Evolutionary conservation across 2,888 invertebrate genomes (phyloP), one percentile per base, ranked within the genome.

Genomic region (Dryobota labecula): DNA sequence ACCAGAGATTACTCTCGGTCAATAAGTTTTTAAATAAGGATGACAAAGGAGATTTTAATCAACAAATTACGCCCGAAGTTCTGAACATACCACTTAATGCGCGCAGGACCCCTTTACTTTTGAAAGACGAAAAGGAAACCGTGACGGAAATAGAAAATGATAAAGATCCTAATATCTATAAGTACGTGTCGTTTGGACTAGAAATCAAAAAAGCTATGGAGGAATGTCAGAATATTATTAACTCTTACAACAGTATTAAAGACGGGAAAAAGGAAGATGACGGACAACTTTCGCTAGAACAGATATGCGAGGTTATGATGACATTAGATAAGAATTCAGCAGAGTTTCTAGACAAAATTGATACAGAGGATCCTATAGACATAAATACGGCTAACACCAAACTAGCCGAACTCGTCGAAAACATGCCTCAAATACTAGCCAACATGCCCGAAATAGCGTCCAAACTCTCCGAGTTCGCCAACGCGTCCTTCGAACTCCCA

Each of bases 161-260:
- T 0, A 93, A 92, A 74, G 94, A 95, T 43, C 90, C 92, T 0
- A 93, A 92, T 56, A 89, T 94, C 0, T 93, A 93, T 54, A 95
- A 95, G 43, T 95, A 95, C 49, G 93, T 95, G 0, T 93, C 93
- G 0, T 95, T 95, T 38, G 95, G 96, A 0, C 47, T 95, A 36
- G 95, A 95, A 87, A 94, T 96, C 8, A 96, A 95, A 73, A 95
- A 94, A 77, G 95, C 95, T 0, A 95, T 96, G 94, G 96, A 95
- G 70, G 95, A 95, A 53, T 95, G 95, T 75, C 95, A 95, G 86
- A 94, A 94, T 80, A 94, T 95, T 30, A 95, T 95, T 3, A 94
- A 94, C 58, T 94, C 95, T 0, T 95, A 94, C 33, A 94, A 93
- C 77, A 91, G 88, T 76, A 91, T 91, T 65, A 92, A 91, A 15